Conservation (phyloP, 2,888 invertebrate genomes). For the Melieria picta region DNA sequence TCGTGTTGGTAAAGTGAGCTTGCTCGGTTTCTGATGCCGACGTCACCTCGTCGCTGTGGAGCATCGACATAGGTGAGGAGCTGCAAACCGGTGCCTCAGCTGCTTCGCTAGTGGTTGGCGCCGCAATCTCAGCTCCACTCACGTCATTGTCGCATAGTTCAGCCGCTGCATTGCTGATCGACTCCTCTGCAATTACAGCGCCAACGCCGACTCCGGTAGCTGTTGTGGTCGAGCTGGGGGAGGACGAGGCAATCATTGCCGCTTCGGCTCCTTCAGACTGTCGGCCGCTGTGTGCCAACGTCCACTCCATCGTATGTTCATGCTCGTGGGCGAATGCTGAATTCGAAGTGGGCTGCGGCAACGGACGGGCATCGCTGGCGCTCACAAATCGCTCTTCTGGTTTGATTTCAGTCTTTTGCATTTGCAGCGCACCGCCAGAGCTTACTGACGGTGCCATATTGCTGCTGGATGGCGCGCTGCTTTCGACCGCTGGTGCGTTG, state of each 20-base stretch:
- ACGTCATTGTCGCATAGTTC: constrained; percentile 21
- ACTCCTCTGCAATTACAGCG: neutral
- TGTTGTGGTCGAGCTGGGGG: constrained; percentile 20
- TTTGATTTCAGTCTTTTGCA: constrained; percentile 29
- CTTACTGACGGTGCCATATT: neutral
- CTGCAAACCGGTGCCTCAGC: constrained; percentile 12
- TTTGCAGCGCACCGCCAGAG: neutral
- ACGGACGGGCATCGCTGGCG: too few relatives aligned
- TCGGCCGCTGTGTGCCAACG: too few relatives aligned
- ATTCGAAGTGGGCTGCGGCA: too few relatives aligned
- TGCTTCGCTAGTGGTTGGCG: neutral
- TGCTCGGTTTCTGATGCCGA: constrained; percentile 60
- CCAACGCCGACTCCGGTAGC: neutral
- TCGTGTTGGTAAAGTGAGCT: constrained; percentile 57
- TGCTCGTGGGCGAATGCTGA: too few relatives aligned
- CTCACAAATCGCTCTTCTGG: too few relatives aligned
- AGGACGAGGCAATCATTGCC: neutral
- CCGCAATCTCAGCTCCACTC: constrained; percentile 16
- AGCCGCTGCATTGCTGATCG: neutral
- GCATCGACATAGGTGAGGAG: constrained; percentile 44
- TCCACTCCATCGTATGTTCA: too few relatives aligned
- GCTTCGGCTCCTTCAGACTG: too few relatives aligned
- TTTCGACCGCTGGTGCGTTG: constrained; percentile 1
- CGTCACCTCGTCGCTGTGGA: constrained; percentile 53
- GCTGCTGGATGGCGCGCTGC: constrained; percentile 13